Percentiles rank a stretch among this genome's conserved stretches.
These are phyloP conservation scores for Xenotilapia flavipinnis DNA, from an alignment of 2,113 vertebrate genomes.

Conservation along the genomic window DNA sequence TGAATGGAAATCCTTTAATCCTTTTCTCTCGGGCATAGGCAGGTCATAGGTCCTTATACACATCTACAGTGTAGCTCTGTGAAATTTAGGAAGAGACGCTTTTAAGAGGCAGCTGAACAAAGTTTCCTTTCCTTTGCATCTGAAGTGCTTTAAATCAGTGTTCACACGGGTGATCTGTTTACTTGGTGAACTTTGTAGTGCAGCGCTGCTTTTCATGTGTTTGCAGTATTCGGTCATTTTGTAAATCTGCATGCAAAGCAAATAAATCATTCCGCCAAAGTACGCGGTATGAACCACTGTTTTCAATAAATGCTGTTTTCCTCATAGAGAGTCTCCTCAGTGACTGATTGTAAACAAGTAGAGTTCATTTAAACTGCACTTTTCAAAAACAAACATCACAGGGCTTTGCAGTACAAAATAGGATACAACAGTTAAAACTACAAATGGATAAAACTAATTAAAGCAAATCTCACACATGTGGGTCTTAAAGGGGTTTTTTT, in stretches of 20 bases:
- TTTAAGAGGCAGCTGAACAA: not conserved
- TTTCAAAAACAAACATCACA: not conserved
- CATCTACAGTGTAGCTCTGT: not conserved
- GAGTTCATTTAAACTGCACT: not conserved
- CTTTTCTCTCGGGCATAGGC: not conserved
- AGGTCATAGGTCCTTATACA: not conserved
- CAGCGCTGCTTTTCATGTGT: not conserved
- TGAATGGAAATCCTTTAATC: not conserved
- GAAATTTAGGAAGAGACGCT: not conserved
- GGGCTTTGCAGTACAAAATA: not conserved
- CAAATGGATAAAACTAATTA: not conserved
- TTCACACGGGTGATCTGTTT: not conserved
- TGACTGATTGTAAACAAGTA: not conserved
- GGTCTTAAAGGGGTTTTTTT: rapidly evolving
- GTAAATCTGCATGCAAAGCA: not conserved
- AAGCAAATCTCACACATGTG: not conserved
- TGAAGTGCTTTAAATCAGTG: not conserved
- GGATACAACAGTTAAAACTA: rapidly evolving
- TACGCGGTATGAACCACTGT: not conserved
- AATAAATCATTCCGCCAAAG: not conserved
- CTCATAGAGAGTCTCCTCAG: not conserved
- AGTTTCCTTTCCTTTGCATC: not conserved
- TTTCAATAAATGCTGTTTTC: constrained; percentile 11
- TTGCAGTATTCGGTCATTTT: not conserved
- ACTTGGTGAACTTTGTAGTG: not conserved